Evolutionary conservation across 1,140 invertebrate species (phyloP), one percentile per base, ranked within the genome.

Genomic region (Diabrotica undecimpunctata): DNA sequence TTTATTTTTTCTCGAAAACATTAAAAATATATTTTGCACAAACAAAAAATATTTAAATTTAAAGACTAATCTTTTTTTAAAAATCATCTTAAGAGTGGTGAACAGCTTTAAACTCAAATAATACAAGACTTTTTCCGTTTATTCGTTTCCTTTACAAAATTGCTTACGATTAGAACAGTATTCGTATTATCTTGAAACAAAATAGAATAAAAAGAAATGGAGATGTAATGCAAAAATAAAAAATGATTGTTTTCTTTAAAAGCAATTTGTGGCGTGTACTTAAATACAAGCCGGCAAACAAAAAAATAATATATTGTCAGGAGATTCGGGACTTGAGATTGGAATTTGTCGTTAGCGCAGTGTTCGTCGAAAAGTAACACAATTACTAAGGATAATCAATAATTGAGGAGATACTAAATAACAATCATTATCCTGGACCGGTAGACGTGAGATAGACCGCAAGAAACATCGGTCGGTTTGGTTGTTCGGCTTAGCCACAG

Each of bases 311-410:
- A 46, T 38, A 51, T 46, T 46, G 38, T 51, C 41, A 38, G n/a
- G 39, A 50, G 58, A 14, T 14, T 60, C 38, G 58, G 55, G 41
- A 46, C 41, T 46, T 6, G n/a, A 8, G 41, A 46, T 46, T 46
- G 41, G 39, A 60, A 60, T 46, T 60, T 60, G 58, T 60, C 58
- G 58, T 60, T 60, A 60, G 13, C 39, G 55, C 56, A 64, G 62
- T 66, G 62, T 59, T 66, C 67, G 38, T 66, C 64, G 66, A 62
- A 68, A 62, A 65, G 55, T 67, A 67, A 71, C 67, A 70, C 69
- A 71, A 74, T 74, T 74, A 65, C 68, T 61, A 66, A 70, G 70
- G 71, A 73, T 70, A 73, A 72, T 74, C 70, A 74, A 72, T 73
- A 73, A 74, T 73, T 73, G 69, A 66, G 39, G 56, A 61, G 68